A percentile compares a stretch with the other conserved stretches of the same genome.
phyloP scores from a whole-genome alignment of 1,140 invertebrate genomes.

The Drosophila pseudoananassae region DNA sequence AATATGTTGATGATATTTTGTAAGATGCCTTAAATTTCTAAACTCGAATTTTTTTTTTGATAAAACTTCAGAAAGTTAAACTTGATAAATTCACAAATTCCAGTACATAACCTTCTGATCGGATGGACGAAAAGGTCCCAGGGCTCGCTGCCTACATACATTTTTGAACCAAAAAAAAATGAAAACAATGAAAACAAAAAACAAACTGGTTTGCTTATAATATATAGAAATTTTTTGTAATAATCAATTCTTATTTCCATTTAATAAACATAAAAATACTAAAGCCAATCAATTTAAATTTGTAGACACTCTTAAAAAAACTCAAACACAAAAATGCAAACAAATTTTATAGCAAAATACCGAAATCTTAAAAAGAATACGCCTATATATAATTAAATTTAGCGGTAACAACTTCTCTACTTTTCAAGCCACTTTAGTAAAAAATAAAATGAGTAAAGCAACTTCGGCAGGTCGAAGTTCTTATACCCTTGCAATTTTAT shows the following conservation, averaged over 20 bases:
- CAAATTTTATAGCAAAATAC: conserved; percentile 60
- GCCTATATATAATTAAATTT: conserved; percentile 57
- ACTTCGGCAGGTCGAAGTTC: neutral
- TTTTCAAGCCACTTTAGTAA: conserved; percentile 63
- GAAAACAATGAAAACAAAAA: conserved; percentile 4
- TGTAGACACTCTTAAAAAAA: conserved; percentile 41
- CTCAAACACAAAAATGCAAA: conserved; percentile 23
- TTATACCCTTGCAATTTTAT: neutral
- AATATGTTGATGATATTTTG: conserved; percentile 35
- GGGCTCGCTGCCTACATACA: conserved; percentile 15
- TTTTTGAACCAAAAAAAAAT: conserved; percentile 18
- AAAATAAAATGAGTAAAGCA: conserved; percentile 17
- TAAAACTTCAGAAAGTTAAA: conserved; percentile 18
- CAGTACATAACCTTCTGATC: conserved; percentile 29
- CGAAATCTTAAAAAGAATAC: conserved; percentile 32
- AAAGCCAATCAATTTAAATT: conserved; percentile 45
- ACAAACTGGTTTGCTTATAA: conserved; percentile 36
- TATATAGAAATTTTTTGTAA: conserved; percentile 45
- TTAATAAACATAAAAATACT: conserved; percentile 31
- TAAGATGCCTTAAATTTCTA: conserved; percentile 44
- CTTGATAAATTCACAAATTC: conserved; percentile 41
- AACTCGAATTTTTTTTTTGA: conserved; percentile 22
- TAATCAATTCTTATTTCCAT: conserved; percentile 47
- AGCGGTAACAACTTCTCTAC: conserved; percentile 56
- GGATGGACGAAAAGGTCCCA: conserved; percentile 27